phyloP scores from a whole-genome alignment of 2,888 invertebrate genomes.

The Cerastis rubricosa region DNA sequence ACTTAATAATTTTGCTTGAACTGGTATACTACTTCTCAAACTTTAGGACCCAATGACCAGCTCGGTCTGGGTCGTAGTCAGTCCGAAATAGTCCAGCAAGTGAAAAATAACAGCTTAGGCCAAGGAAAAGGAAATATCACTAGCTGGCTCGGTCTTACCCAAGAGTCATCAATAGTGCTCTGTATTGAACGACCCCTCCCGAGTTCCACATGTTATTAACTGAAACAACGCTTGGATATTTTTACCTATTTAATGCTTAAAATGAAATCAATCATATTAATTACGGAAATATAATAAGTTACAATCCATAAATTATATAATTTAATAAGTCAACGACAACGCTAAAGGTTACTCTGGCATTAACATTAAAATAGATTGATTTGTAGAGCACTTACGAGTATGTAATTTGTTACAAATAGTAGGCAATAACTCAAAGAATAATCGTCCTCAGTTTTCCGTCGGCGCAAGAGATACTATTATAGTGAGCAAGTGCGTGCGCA shows the following conservation, averaged over 20 bases:
- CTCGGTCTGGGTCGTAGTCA: neutral
- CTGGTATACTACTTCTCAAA: no score
- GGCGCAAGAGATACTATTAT: no score
- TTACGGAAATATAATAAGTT: neutral
- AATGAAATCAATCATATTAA: neutral
- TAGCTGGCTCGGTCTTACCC: neutral
- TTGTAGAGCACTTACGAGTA: neutral
- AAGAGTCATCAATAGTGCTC: neutral
- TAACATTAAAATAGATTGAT: neutral
- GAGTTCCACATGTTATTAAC: slow-evolving; percentile 6
- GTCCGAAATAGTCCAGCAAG: neutral
- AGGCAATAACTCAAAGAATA: neutral
- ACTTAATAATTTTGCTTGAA: no score
- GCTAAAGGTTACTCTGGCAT: neutral
- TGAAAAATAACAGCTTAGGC: no score
- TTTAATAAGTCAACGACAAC: neutral
- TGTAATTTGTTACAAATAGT: neutral
- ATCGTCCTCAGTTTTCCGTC: no score
- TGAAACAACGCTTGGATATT: neutral
- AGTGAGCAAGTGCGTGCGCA: no score
- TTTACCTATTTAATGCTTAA: slow-evolving; percentile 2
- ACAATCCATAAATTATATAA: neutral
- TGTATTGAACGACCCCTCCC: neutral
- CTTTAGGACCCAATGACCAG: no score
- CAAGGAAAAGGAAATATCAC: no score